Percentiles rank a stretch among this genome's conserved stretches.
phyloP scores from a whole-genome alignment of 2,888 invertebrate genomes.

The Heliconius cydno region DNA sequence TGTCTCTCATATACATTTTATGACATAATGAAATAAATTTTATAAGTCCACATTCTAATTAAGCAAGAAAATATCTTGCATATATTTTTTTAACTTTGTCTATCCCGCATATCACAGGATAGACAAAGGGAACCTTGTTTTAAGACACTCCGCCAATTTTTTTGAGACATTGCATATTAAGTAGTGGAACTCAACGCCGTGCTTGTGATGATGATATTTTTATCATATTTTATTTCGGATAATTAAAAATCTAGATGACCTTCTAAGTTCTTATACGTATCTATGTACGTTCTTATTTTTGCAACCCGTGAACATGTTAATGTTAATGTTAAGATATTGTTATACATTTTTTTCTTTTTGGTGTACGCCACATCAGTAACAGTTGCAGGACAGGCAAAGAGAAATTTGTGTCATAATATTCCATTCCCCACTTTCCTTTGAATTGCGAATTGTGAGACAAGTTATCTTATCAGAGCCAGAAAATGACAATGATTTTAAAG shows the following conservation, averaged over 20 bases:
- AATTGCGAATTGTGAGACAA: neutral
- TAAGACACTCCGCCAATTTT: neutral
- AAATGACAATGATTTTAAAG: neutral
- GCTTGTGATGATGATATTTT: neutral
- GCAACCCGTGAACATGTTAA: neutral
- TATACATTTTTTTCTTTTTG: neutral
- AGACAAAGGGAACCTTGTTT: neutral
- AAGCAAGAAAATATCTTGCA: neutral
- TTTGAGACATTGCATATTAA: neutral
- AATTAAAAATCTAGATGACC: neutral
- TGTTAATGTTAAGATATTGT: neutral
- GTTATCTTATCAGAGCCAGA: neutral
- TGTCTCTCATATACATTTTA: neutral
- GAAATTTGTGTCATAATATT: neutral
- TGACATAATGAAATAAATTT: neutral
- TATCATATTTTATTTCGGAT: neutral
- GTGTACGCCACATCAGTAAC: neutral
- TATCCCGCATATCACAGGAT: too few species aligned
- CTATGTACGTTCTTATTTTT: neutral
- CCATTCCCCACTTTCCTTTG: neutral
- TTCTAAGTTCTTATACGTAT: neutral
- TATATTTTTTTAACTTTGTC: neutral
- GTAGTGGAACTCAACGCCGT: neutral
- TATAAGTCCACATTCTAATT: conserved; percentile 12
- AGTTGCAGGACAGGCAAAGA: too few species aligned